These are phyloP conservation scores for Macropus fuliginosus DNA, from an alignment of 2,797 vertebrate species.

Conservation along the genomic window DNA sequence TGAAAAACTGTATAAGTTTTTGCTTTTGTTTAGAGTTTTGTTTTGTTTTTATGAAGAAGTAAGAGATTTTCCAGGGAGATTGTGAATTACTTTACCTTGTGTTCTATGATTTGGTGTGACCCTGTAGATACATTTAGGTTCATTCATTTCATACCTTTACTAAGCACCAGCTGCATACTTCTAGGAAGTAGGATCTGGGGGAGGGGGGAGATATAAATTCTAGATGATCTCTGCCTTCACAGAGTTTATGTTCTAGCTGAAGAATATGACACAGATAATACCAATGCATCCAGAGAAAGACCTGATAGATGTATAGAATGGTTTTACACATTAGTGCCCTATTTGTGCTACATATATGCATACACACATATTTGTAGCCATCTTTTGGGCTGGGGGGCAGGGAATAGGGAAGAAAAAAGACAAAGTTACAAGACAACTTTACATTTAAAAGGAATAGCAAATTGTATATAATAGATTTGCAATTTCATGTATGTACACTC, in stretches of 20 bases:
- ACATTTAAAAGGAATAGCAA: not conserved
- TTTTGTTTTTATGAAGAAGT: constrained; percentile 7
- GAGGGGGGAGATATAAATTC: not conserved
- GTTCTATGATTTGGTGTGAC: constrained; percentile 9
- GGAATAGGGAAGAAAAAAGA: not conserved
- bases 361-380: not conserved
- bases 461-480: not conserved
- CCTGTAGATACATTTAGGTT: not conserved
- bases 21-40: not conserved
- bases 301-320: not conserved
- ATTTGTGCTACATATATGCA: not conserved
- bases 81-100: constrained; percentile 16
- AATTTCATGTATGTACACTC: not conserved
- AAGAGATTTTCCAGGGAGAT: constrained; percentile 15
- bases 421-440: not conserved
- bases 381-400: not conserved
- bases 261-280: not conserved
- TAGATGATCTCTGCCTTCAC: not conserved
- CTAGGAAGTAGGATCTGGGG: not conserved
- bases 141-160: not conserved
- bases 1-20: not conserved
- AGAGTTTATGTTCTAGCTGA: not conserved
- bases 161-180: not conserved
- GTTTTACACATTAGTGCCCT: not conserved
- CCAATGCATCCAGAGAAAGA: not conserved